These are phyloP conservation scores for Oncorhynchus tshawytscha DNA, from an alignment of 2,113 vertebrate species.

Conservation along the genomic window DNA sequence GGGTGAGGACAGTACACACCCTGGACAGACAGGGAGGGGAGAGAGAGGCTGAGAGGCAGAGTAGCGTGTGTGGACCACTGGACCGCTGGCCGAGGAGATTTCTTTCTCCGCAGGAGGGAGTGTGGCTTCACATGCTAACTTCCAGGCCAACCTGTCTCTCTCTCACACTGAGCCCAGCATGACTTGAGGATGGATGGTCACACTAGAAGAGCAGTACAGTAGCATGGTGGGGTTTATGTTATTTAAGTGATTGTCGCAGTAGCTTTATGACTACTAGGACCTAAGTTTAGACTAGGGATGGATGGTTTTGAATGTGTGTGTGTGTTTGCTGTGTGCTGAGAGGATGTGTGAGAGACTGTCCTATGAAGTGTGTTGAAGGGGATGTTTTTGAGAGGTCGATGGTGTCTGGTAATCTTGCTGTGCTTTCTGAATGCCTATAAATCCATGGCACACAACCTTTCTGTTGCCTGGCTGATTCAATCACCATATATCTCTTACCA, in stretches of 20 bases:
- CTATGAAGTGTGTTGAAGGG: neutral
- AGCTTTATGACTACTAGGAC: conserved; percentile 38
- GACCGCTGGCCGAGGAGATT: too few relatives aligned
- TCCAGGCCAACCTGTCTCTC: too few relatives aligned
- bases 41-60: neutral
- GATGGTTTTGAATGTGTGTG: neutral
- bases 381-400: neutral
- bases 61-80: neutral
- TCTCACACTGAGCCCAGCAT: too few relatives aligned
- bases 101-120: neutral
- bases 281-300: conserved; percentile 23
- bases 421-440: neutral
- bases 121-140: too few relatives aligned
- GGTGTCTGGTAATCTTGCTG: neutral
- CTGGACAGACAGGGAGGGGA: neutral
- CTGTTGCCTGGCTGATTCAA: neutral
- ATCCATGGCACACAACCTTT: neutral
- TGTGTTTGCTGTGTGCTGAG: conserved; percentile 9
- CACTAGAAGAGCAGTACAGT: too few relatives aligned
- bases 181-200: too few relatives aligned
- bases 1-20: neutral
- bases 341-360: conserved; percentile 20
- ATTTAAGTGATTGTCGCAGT: neutral
- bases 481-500: conserved; percentile 1
- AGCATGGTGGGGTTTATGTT: too few relatives aligned